These are phyloP conservation scores for Meganola albula DNA, from an alignment of 2,888 invertebrate genomes.

Conservation along the genomic window DNA sequence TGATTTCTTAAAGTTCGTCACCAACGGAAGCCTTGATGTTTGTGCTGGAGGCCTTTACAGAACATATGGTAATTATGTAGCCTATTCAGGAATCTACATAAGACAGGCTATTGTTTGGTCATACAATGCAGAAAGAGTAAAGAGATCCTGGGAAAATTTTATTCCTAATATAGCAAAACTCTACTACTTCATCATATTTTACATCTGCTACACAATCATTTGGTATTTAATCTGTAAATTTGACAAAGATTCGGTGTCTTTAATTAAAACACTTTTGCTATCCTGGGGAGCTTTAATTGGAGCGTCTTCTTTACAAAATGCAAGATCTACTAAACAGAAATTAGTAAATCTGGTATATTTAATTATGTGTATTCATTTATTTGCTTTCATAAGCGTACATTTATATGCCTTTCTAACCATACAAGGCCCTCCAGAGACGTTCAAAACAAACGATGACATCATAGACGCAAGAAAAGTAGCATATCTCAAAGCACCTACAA, in stretches of 20 bases:
- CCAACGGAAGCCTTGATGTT: slow-evolving; percentile 50
- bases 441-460: slow-evolving; percentile 43
- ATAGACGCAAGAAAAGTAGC: slow-evolving; percentile 40
- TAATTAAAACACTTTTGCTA: slow-evolving; percentile 37
- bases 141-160: slow-evolving; percentile 47
- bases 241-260: slow-evolving; percentile 34
- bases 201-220: slow-evolving; percentile 37
- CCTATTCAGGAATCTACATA: slow-evolving; percentile 54
- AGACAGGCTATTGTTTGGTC: slow-evolving; percentile 49
- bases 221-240: slow-evolving; percentile 41
- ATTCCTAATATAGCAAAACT: slow-evolving; percentile 39
- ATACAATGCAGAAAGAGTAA: slow-evolving; percentile 42
- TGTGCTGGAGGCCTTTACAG: slow-evolving; percentile 56
- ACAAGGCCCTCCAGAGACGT: slow-evolving; percentile 39
- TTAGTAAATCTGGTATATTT: slow-evolving; percentile 47
- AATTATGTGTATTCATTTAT: slow-evolving; percentile 45
- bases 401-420: slow-evolving; percentile 57
- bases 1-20: slow-evolving; percentile 38
- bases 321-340: slow-evolving; percentile 48
- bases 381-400: slow-evolving; percentile 49
- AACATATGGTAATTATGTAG: slow-evolving; percentile 46
- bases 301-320: slow-evolving; percentile 36
- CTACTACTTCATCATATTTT: slow-evolving; percentile 51
- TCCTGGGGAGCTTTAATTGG: slow-evolving; percentile 54
- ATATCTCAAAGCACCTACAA: slow-evolving; percentile 34